Evolutionary conservation across 2,113 vertebrate species (phyloP).

Genomic region (Anser cygnoides): DNA sequence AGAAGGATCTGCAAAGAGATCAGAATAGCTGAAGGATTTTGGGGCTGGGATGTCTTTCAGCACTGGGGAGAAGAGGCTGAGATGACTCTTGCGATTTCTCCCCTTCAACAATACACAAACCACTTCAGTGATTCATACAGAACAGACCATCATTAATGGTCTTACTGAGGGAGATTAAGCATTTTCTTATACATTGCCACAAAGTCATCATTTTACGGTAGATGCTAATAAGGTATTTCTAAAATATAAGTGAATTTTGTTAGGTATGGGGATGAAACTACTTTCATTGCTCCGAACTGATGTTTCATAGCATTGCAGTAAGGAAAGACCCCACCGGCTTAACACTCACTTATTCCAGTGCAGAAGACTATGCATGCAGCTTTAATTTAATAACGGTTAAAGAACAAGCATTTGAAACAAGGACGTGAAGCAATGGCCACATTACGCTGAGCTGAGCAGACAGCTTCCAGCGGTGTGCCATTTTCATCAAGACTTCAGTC

Average conservation of each 20-base stretch:
- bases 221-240: neutral
- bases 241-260: neutral
- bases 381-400: neutral
- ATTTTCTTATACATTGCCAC: neutral
- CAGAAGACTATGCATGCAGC: rapidly evolving
- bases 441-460: neutral
- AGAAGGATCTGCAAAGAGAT: neutral
- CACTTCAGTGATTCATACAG: neutral
- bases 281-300: rapidly evolving
- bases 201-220: neutral
- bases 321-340: rapidly evolving
- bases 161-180: neutral
- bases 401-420: neutral
- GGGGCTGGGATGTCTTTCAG: neutral
- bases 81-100: neutral
- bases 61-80: neutral
- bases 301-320: neutral
- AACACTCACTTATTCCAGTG: rapidly evolving
- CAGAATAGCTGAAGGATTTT: neutral
- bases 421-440: rapidly evolving
- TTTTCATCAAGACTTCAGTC: neutral
- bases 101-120: neutral
- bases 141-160: neutral
- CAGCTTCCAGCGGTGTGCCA: neutral
- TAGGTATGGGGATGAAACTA: neutral